A percentile compares a stretch with the other conserved stretches of the same genome.
These are phyloP conservation scores for Gasterosteus aculeatus DNA, from an alignment of 2,113 vertebrate species.

Conservation along the genomic window DNA sequence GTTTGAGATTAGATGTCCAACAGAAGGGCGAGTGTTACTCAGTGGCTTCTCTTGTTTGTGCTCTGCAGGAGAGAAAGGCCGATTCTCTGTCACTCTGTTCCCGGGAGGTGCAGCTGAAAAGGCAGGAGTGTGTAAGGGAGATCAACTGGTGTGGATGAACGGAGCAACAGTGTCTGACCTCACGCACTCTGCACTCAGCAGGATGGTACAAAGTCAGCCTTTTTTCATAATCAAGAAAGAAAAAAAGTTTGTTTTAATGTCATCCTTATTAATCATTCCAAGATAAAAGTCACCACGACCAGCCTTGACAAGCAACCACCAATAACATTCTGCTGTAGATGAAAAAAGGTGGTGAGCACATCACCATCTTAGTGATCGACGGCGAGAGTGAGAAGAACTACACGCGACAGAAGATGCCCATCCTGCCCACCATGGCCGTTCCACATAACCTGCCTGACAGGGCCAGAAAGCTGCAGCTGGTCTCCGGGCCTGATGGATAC, in stretches of 20 bases:
- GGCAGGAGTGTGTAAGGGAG: slow-evolving; percentile 84
- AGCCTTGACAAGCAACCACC: neutral
- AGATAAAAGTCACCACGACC: neutral
- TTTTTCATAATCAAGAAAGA: neutral
- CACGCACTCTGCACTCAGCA: slow-evolving; percentile 78
- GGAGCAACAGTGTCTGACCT: slow-evolving; percentile 82
- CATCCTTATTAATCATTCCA: neutral
- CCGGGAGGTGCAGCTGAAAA: slow-evolving; percentile 83
- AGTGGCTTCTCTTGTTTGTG: slow-evolving; percentile 15
- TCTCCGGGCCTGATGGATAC: slow-evolving; percentile 79
- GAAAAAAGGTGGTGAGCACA: slow-evolving; percentile 80
- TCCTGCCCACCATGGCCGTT: slow-evolving; percentile 83
- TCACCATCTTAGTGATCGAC: slow-evolving; percentile 88
- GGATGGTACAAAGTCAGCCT: slow-evolving; percentile 77
- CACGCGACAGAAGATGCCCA: slow-evolving; percentile 72
- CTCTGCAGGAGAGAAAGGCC: slow-evolving; percentile 80
- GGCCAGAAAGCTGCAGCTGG: slow-evolving; percentile 80
- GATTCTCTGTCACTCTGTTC: slow-evolving; percentile 81
- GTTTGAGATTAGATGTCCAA: neutral
- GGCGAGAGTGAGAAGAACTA: slow-evolving; percentile 84
- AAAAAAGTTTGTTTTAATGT: neutral
- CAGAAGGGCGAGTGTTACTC: neutral
- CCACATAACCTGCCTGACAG: slow-evolving; percentile 82
- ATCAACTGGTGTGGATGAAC: slow-evolving; percentile 87
- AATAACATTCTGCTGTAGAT: slow-evolving; percentile 74